These are phyloP conservation scores for Perca flavescens DNA, from an alignment of 2,113 vertebrate genomes.

Conservation along the genomic window DNA sequence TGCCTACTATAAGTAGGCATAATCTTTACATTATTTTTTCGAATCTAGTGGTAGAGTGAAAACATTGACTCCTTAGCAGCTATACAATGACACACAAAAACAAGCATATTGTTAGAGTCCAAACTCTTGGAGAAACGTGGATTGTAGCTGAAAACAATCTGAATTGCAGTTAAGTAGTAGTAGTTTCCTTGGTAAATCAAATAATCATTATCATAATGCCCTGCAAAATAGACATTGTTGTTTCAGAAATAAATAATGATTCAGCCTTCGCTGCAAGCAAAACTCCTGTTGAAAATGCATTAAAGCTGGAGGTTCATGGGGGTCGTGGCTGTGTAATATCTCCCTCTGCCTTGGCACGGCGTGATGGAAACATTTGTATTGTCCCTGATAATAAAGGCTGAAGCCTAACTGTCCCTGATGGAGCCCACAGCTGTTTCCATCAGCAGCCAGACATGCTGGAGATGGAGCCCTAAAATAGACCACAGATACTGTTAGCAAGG, in stretches of 20 bases:
- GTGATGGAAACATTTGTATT: slow-evolving; percentile 21
- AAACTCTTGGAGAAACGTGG: too few relatives aligned
- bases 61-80: too few relatives aligned
- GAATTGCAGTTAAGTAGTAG: not conserved
- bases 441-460: not conserved
- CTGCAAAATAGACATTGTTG: not conserved
- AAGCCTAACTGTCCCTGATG: slow-evolving; percentile 23
- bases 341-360: slow-evolving; percentile 4
- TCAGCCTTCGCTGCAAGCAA: too few relatives aligned
- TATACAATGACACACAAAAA: not conserved
- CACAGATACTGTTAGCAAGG: not conserved
- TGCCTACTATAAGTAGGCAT: too few relatives aligned
- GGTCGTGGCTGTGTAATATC: not conserved
- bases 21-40: too few relatives aligned
- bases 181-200: not conserved
- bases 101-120: not conserved
- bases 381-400: slow-evolving; percentile 11
- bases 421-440: slow-evolving; percentile 33
- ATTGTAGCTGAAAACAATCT: not conserved
- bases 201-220: not conserved
- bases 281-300: not conserved
- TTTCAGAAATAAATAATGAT: not conserved
- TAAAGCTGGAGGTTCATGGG: not conserved
- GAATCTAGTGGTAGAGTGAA: too few relatives aligned
- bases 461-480: slow-evolving; percentile 21